Evolutionary conservation across 2,797 vertebrate genomes (phyloP), one percentile per base, ranked within the genome.

Genomic region (Eulemur rubriventer): DNA sequence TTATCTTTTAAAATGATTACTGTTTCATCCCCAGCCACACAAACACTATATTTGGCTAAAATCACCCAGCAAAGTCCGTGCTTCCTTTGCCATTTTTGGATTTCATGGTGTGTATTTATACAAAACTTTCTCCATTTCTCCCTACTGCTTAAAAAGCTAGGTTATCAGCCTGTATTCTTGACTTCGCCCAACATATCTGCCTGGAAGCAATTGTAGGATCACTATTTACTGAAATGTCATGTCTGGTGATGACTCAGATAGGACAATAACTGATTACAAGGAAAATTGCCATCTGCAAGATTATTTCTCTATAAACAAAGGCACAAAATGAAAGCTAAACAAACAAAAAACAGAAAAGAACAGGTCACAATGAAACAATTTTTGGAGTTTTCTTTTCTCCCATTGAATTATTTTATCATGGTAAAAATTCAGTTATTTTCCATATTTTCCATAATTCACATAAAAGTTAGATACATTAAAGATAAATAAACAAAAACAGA

Each of bases 241-340:
- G 61, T 88, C 61, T 92, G 63, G 85, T 0, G 30, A 92, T 91
- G 86, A 96, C 89, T 97, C 94, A 94, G 92, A 89, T 20, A 90
- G 38, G 70, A 65, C 52, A 94, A 38, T 78, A 95, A 89, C 83
- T 55, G 91, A 96, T 93, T 84, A 96, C 83, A 89, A 86, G 63
- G 75, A 86, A 85, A 95, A 95, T 24, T 91, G 80, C 70, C 59
- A 96, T 89, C 79, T 89, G 86, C 38, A 69, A 91, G 65, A 96
- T 84, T 86, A 72, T 81, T 94, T 95, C 50, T 96, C 59, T 73
- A 61, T 35, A 95, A 94, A 95, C 61, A 95, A 91, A 95, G 63
- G 81, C 61, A 95, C 57, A 92, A 92, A 96, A 89, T 78, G 38
- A 96, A 97, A 96, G 79, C 59, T 52, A 87, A 70, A 92, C n/a